Base-by-base conservation (phyloP, 2,888 invertebrate species). In the Hanleya hanleyi region DNA sequence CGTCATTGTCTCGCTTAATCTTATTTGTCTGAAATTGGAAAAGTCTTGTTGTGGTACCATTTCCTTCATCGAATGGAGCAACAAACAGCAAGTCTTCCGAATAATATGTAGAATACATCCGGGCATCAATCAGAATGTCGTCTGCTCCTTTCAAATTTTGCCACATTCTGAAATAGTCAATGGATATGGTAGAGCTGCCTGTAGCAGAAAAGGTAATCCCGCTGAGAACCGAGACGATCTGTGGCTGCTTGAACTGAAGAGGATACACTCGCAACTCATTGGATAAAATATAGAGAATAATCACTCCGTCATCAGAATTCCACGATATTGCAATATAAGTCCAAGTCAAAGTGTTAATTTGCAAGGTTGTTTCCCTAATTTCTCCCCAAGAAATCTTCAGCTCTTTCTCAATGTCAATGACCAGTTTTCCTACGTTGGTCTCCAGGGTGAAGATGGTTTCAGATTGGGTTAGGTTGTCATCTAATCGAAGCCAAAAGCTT, bases 81-180 rank as follows among this genome's bases (percentile, higher is more conserved):
- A 66, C 32, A n/a, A 81, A 41, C 35, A 81, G 15, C 36, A 82
- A 69, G n/a, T 70, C 73, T 26, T 70, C 70, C 6, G 62, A 73
- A 7, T 72, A 61, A 15, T 32, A 47, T n/a, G 70, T 36, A 18
- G 61, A 68, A 66, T 82, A 83, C 1, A 36, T 49, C 33, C 76
- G 51, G 72, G 77, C 75, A 38, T 81, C 79, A 26, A 66, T 36
- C 0, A 72, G 68, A 0, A 80, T 72, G 4, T 76, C 74, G 7
- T 73, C 67, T 1, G 78, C 64, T 18, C 81, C 67, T 67, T 79
- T 77, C 0, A 66, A 69, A 3, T 36, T 61, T n/a, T 76, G 76
- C 84, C 84, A 84, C 1, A 76, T 33, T 47, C 82, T 41, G 7
- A 81, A 32, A 36, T 80, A 72, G 47, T 84, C 84, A 15, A 84